Evolutionary conservation across 2,113 vertebrate genomes (phyloP), one percentile per base, ranked within the genome.

Genomic region (Mus spicilegus): DNA sequence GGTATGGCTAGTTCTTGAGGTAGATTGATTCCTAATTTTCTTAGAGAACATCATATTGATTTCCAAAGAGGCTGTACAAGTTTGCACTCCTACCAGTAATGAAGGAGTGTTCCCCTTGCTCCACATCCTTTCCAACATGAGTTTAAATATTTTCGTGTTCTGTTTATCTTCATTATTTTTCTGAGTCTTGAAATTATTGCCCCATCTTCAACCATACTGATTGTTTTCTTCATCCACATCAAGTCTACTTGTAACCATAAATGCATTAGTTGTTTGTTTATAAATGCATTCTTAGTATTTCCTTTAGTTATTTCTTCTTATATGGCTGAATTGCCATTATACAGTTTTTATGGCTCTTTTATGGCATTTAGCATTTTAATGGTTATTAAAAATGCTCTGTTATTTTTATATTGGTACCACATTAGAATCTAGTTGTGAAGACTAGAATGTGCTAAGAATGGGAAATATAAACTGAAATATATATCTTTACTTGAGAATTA

Each of bases 221-320:
- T 61, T 69, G 33, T 67, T 65, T 90, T 72, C 26, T 67, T 93
- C 51, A 86, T 39, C 24, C 9, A 46, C 69, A 46, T 61, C 0
- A 80, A 88, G 16, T 85, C 26, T 78, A 67, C 33, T 56, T 2
- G 24, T 75, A 3, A 42, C 20, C 26, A 33, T 22, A 36, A 78
- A 93, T 46, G 22, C 67, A 76, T 75, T 88, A 28, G 84, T 91
- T 39, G 42, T 46, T 95, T 91, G 30, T 91, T 80, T 26, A 30
- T 7, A 85, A 61, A 49, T 6, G 54, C 14, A 87, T 86, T 85
- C 88, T 49, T 65, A 91, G 17, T 13, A 89, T 95, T 82, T 46
- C 13, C 3, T 87, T 80, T 82, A 46, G 49, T 82, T 80, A 5
- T 78, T 78, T 93, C 42, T 67, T 1, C 14, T 86, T 89, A 12